phyloP scores from a whole-genome alignment of 2,888 invertebrate species.

The Monoplex corrugatus region DNA sequence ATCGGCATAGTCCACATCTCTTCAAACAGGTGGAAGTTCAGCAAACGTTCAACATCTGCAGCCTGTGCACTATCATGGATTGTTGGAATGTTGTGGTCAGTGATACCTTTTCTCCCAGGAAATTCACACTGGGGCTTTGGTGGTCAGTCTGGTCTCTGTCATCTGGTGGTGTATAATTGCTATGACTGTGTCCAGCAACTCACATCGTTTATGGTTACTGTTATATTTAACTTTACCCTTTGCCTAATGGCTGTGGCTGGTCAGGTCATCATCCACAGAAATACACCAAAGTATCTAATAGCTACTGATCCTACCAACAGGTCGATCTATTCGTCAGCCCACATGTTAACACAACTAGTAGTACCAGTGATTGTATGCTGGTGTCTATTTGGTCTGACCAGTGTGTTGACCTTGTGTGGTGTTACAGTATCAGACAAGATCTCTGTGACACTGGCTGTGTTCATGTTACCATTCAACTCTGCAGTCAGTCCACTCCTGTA shows the following conservation, averaged over 20 bases:
- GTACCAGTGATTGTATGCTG: neutral
- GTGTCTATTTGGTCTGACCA: neutral
- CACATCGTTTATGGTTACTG: neutral
- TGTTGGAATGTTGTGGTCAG: neutral
- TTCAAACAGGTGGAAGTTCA: too few relatives aligned
- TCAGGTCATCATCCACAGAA: neutral
- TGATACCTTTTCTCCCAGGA: neutral
- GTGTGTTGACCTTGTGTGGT: neutral
- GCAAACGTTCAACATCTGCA: neutral
- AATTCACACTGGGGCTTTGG: neutral
- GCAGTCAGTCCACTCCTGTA: neutral
- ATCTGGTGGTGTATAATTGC: neutral
- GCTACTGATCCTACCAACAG: neutral
- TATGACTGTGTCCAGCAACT: neutral
- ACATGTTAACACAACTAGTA: neutral
- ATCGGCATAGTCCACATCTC: neutral
- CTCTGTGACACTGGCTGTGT: neutral
- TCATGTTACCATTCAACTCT: neutral
- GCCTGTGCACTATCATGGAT: neutral
- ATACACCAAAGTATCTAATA: neutral
- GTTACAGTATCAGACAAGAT: neutral
- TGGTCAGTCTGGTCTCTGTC: neutral
- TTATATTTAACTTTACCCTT: neutral
- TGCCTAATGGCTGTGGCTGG: neutral
- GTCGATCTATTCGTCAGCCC: neutral